Evolutionary conservation across 2,888 invertebrate genomes (phyloP).

Genomic region (Hoplodrina ambigua): DNA sequence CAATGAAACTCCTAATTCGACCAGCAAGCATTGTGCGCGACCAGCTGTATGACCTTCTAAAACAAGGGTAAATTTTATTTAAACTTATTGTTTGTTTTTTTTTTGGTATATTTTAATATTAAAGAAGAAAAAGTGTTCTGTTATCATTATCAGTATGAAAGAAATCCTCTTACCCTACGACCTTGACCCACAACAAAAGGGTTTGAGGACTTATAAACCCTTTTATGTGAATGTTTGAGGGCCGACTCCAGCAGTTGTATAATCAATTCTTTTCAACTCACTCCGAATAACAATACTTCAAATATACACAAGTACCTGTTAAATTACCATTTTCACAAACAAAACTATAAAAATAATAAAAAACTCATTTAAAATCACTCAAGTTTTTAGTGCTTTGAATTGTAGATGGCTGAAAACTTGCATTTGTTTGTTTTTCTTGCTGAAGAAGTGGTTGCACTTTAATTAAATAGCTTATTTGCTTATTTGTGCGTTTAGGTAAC

Average conservation of each 20-base stretch:
- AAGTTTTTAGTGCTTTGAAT: constrained; percentile 34
- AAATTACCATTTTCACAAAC: constrained; percentile 22
- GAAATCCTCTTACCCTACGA: constrained; percentile 1
- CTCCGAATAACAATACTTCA: constrained; percentile 10
- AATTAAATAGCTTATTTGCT: background rate
- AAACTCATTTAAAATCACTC: constrained; percentile 18
- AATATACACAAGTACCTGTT: background rate
- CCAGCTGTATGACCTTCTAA: too few species aligned
- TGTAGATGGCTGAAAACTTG: constrained; percentile 17
- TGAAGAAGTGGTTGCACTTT: background rate
- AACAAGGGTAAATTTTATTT: too few species aligned
- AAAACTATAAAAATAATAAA: constrained; percentile 7
- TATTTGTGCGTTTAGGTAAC: too few species aligned
- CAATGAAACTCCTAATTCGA: too few species aligned
- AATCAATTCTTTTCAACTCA: constrained; percentile 16
- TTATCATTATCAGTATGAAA: background rate
- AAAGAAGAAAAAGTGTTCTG: too few species aligned
- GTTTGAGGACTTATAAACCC: constrained; percentile 21
- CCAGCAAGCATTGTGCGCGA: too few species aligned
- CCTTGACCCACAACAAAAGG: constrained; percentile 30
- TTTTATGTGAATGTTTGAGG: constrained; percentile 19
- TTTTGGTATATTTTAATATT: too few species aligned
- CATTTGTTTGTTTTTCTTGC: constrained; percentile 3
- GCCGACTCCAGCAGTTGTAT: background rate
- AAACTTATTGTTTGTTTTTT: background rate